These are phyloP conservation scores for Ictalurus furcatus DNA, from an alignment of 2,113 vertebrate genomes.

Conservation along the genomic window DNA sequence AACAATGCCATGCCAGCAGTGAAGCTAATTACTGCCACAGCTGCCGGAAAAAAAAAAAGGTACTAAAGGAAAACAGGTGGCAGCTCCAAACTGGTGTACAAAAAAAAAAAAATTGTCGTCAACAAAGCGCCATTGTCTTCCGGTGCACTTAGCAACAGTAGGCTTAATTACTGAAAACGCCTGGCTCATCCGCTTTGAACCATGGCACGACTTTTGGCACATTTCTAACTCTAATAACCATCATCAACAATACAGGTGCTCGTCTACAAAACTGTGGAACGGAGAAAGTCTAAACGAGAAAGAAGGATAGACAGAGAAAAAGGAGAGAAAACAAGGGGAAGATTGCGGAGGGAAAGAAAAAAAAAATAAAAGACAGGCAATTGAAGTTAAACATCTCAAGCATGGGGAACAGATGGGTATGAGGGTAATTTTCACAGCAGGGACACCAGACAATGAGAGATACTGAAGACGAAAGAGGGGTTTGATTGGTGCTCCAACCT, in stretches of 20 bases:
- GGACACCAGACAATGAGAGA: slow-evolving; percentile 35
- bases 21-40: slow-evolving; percentile 72
- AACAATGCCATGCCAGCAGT: slow-evolving; percentile 58
- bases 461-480: not conserved
- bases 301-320: not conserved
- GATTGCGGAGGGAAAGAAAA: slow-evolving; percentile 8
- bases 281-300: not conserved
- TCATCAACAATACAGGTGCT: slow-evolving; percentile 49
- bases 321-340: slow-evolving; percentile 3
- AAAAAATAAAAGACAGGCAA: slow-evolving; percentile 41
- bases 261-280: slow-evolving; percentile 31
- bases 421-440: slow-evolving; percentile 50
- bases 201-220: slow-evolving; percentile 47
- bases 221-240: slow-evolving; percentile 39
- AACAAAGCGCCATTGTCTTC: slow-evolving; percentile 66
- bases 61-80: slow-evolving; percentile 74
- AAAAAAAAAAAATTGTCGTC: slow-evolving; percentile 53
- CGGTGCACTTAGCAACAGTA: slow-evolving; percentile 55
- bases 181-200: slow-evolving; percentile 50
- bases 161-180: slow-evolving; percentile 62
- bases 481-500: slow-evolving; percentile 21
- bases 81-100: slow-evolving; percentile 52
- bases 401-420: slow-evolving; percentile 43
- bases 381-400: slow-evolving; percentile 52
- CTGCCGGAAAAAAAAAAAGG: slow-evolving; percentile 62